A percentile compares a stretch with the other conserved stretches of the same genome.
phyloP scores from a whole-genome alignment of 2,113 vertebrate species.

The Carassius carassius region DNA sequence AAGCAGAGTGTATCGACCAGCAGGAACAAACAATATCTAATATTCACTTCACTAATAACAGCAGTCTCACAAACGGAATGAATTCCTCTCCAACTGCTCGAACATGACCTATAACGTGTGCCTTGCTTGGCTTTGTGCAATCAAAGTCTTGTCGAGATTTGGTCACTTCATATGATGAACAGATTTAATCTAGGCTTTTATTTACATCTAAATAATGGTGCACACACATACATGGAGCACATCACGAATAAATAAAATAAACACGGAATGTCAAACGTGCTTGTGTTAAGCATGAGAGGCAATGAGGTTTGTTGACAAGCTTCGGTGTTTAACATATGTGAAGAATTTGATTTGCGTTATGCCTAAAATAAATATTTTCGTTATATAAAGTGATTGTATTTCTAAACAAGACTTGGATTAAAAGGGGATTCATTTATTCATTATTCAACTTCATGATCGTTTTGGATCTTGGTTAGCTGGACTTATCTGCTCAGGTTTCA shows the following conservation, averaged over 20 bases:
- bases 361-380: neutral
- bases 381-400: neutral
- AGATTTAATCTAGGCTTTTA: neutral
- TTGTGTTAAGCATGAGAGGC: too few relatives aligned
- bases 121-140: neutral
- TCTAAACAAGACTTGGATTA: too few relatives aligned
- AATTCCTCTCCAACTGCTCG: neutral
- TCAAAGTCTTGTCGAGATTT: neutral
- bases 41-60: neutral
- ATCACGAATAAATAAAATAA: neutral
- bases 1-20: neutral
- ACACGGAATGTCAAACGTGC: too few relatives aligned
- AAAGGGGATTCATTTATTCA: too few relatives aligned
- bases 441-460: neutral
- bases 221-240: neutral
- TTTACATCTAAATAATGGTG: neutral
- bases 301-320: too few relatives aligned
- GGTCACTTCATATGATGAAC: neutral
- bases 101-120: neutral
- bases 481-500: neutral
- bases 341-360: too few relatives aligned
- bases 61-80: neutral
- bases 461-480: neutral
- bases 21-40: conserved; percentile 18
- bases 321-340: too few relatives aligned